Evolutionary conservation across 2,888 invertebrate species (phyloP).

Genomic region (Dynastes hyllus): DNA sequence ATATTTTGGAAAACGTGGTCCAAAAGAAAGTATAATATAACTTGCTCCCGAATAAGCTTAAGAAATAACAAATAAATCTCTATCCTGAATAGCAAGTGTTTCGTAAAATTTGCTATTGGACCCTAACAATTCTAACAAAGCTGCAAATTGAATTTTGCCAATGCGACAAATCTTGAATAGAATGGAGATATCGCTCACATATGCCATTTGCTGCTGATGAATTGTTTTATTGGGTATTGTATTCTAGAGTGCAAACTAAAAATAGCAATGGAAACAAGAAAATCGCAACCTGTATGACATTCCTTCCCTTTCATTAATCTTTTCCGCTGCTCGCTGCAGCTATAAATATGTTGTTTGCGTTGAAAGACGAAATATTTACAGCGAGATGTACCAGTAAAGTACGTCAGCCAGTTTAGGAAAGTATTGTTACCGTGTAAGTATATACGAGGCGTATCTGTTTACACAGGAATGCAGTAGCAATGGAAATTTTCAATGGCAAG

Average conservation of each 20-base stretch:
- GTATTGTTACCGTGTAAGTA: constrained; percentile 25
- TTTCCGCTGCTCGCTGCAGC: neutral
- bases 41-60: no score
- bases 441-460: constrained; percentile 27
- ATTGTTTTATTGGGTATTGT: no score
- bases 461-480: constrained; percentile 51
- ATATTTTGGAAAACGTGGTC: no score
- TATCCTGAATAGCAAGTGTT: no score
- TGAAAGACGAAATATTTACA: constrained; percentile 41
- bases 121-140: no score
- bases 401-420: constrained; percentile 33
- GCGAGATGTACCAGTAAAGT: constrained; percentile 35
- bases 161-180: no score
- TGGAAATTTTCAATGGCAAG: constrained; percentile 54
- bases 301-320: constrained; percentile 25
- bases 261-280: constrained; percentile 6
- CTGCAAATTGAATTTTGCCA: no score
- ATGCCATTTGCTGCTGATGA: no score
- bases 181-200: no score
- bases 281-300: constrained; percentile 1
- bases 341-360: constrained; percentile 34
- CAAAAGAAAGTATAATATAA: no score
- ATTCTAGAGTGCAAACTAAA: neutral
- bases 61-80: no score
- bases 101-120: no score